These are phyloP conservation scores for Ephialtes manifestator DNA, from an alignment of 2,888 invertebrate species.

Conservation along the genomic window DNA sequence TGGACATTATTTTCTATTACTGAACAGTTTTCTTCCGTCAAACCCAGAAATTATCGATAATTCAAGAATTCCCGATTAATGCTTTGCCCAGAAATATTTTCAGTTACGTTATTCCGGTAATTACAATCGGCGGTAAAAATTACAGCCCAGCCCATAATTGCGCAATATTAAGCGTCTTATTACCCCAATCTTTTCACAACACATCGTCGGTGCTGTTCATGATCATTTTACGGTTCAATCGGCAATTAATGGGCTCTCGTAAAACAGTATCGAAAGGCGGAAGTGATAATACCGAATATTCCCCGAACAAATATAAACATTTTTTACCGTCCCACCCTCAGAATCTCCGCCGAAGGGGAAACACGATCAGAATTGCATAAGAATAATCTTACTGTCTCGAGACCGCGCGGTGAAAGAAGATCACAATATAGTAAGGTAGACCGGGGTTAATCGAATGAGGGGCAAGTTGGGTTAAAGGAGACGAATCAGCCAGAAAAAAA, in stretches of 20 bases:
- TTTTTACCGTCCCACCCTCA: slow-evolving; percentile 55
- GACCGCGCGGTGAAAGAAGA: slow-evolving; percentile 49
- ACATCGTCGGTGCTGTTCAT: neutral
- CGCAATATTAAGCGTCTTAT: neutral
- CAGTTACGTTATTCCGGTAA: neutral
- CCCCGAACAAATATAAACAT: slow-evolving; percentile 27
- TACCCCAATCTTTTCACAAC: neutral
- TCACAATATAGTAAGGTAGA: slow-evolving; percentile 24
- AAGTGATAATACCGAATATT: slow-evolving; percentile 56
- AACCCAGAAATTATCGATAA: neutral
- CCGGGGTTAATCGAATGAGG: too few relatives aligned
- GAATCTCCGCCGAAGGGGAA: slow-evolving; percentile 60
- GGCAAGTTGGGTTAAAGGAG: too few relatives aligned
- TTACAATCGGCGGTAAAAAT: neutral
- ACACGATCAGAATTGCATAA: slow-evolving; percentile 67
- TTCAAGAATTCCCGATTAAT: neutral
- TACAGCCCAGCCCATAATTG: neutral
- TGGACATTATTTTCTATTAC: neutral
- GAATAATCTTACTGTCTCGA: slow-evolving; percentile 27
- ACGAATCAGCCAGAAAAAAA: too few relatives aligned
- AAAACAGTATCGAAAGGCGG: slow-evolving; percentile 29
- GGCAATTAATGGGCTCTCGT: neutral
- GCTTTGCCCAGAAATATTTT: too few relatives aligned
- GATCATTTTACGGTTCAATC: neutral
- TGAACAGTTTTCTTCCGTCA: neutral